phyloP scores from a whole-genome alignment of 2,888 invertebrate species.

The Himalopsyche japonica region DNA sequence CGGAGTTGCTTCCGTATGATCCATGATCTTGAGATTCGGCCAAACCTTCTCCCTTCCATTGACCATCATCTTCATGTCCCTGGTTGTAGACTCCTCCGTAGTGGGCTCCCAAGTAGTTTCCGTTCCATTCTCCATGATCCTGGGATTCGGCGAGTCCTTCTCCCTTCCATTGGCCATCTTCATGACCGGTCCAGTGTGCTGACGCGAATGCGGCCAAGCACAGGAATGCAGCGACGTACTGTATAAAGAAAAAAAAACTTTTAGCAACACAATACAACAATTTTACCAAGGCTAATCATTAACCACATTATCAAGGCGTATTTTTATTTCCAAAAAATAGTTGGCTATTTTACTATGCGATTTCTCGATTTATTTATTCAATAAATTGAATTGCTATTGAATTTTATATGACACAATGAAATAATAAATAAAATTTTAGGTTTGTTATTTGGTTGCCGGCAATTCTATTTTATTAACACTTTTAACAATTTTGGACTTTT shows the following conservation, averaged over 20 bases:
- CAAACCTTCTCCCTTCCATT: conserved; percentile 23
- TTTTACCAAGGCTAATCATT: too few species aligned
- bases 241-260: not conserved
- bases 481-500: too few species aligned
- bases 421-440: not conserved
- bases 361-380: not conserved
- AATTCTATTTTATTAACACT: too few species aligned
- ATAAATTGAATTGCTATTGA: not conserved
- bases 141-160: conserved; percentile 25
- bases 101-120: not conserved
- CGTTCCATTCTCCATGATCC: conserved; percentile 22
- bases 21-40: conserved; percentile 26
- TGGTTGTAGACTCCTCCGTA: too few species aligned
- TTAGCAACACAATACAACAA: not conserved
- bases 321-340: not conserved
- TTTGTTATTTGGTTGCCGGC: not conserved
- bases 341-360: not conserved
- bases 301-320: not conserved
- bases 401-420: not conserved
- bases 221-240: conserved; percentile 19
- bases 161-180: conserved; percentile 15
- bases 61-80: conserved; percentile 14
- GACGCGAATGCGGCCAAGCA: conserved; percentile 12
- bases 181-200: not conserved
- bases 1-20: conserved; percentile 53